These are phyloP conservation scores for Desmophyllum pertusum DNA, from an alignment of 92 coral and sea anemone species.

Conservation along the genomic window DNA sequence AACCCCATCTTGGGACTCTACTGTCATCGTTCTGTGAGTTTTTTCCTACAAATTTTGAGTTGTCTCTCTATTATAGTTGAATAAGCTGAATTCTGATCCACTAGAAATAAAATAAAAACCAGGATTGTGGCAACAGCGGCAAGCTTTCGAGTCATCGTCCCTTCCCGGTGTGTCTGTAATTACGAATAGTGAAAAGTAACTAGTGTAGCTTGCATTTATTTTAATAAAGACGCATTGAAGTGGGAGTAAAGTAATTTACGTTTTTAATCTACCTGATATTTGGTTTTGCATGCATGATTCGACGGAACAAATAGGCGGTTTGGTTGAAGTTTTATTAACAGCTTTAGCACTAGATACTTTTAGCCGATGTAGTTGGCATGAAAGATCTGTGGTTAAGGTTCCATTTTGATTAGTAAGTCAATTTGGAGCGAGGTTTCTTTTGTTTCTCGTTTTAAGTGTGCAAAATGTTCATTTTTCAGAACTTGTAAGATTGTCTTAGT, in stretches of 20 bases:
- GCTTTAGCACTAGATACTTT: not conserved
- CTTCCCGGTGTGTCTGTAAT: not conserved
- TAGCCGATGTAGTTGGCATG: not conserved
- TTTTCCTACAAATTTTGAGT: not conserved
- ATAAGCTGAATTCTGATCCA: slow-evolving; percentile 3
- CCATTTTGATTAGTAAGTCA: not conserved
- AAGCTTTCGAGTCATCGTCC: not conserved
- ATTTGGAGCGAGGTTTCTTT: not conserved
- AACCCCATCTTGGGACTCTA: slow-evolving; percentile 15
- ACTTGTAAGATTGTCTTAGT: not conserved
- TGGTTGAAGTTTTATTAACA: not conserved
- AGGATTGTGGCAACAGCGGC: not conserved
- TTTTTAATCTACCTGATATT: not conserved
- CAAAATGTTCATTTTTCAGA: not conserved
- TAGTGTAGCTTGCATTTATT: not conserved
- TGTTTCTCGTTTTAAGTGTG: not conserved
- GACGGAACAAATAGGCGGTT: not conserved
- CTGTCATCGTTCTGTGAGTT: not conserved
- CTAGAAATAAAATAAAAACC: not conserved
- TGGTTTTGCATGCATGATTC: not conserved
- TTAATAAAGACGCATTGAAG: not conserved
- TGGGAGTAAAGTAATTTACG: not conserved
- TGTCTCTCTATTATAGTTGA: not conserved
- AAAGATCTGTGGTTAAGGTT: not conserved
- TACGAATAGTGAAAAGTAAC: not conserved